Evolutionary conservation across 2,888 invertebrate genomes (phyloP), one percentile per base, ranked within the genome.

Genomic region (Artemia sinica): DNA sequence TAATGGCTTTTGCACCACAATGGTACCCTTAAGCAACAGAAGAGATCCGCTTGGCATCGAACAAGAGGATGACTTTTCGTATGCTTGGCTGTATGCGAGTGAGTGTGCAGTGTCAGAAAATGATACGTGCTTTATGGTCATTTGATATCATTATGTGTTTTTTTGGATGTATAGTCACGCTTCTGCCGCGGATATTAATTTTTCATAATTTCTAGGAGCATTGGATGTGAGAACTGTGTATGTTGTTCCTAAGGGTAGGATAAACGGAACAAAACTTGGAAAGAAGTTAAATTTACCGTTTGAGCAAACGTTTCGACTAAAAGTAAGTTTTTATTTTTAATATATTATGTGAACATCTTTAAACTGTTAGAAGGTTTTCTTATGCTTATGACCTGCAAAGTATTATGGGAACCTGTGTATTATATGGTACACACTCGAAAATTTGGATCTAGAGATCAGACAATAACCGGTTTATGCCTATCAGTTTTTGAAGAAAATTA

Each of bases 181-280:
- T 58, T 58, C 58, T 8, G 58, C 8, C 14, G 18, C 18, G 58
- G 58, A 58, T 14, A 58, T 58, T 58, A 58, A 58, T 58, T 58
- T 58, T 58, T 58, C 58, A 58, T 58, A 58, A 58, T 58, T 72
- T 73, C 8, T 73, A 77, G 79, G 79, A 70, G 77, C 80, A 8
- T 75, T 82, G 70, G 80, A 80, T 73, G 77, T 79, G 9, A 78
- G 77, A 74, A 79, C 79, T 10, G 77, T 82, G n/a, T 78, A 80
- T 72, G 77, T 82, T 65, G 78, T 80, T 71, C 77, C 80, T 69
- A 81, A 81, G 74, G 75, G 76, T 72, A 73, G 75, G 69, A 72
- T 74, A 49, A 74, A 58, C 18, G 58, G 9, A 18, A 14, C 58
- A 18, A 58, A 58, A 58, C 58, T 58, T 8, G 58, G 58, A 58